Conservation (phyloP, 2,113 vertebrate species). For the Crypturellus undulatus region DNA sequence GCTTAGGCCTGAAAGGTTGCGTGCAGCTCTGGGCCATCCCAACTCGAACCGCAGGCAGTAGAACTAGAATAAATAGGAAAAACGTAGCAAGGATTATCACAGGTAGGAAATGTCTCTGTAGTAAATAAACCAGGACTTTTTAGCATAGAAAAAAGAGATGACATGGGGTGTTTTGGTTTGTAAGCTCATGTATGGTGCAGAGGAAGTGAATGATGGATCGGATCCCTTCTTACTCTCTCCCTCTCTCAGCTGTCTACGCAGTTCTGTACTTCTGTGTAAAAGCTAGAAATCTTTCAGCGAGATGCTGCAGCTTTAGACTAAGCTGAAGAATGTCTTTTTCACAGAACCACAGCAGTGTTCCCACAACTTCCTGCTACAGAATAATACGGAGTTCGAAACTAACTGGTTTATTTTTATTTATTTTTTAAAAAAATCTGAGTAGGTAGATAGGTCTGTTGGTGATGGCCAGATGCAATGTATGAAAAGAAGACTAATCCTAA, state of each 20-base stretch:
- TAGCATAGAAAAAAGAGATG: not conserved
- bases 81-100: not conserved
- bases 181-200: not conserved
- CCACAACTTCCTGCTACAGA: not conserved
- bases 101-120: not conserved
- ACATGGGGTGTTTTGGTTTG: not conserved
- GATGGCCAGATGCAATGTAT: not conserved
- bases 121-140: not conserved
- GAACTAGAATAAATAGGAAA: not conserved
- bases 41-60: not conserved
- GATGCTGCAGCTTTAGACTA: not conserved
- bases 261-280: not conserved
- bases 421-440: not conserved
- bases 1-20: not conserved
- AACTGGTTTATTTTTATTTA: not conserved
- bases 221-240: not conserved
- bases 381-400: not conserved
- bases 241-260: not conserved
- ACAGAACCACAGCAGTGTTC: not conserved
- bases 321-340: not conserved
- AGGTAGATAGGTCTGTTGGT: not conserved
- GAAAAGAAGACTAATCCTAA: not conserved
- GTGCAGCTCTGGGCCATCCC: not conserved
- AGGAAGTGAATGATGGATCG: not conserved
- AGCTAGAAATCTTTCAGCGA: not conserved